A percentile compares a stretch with the other conserved stretches of the same genome.
Conservation (phyloP, 1,140 invertebrate species). For the Plutomurus gul region DNA sequence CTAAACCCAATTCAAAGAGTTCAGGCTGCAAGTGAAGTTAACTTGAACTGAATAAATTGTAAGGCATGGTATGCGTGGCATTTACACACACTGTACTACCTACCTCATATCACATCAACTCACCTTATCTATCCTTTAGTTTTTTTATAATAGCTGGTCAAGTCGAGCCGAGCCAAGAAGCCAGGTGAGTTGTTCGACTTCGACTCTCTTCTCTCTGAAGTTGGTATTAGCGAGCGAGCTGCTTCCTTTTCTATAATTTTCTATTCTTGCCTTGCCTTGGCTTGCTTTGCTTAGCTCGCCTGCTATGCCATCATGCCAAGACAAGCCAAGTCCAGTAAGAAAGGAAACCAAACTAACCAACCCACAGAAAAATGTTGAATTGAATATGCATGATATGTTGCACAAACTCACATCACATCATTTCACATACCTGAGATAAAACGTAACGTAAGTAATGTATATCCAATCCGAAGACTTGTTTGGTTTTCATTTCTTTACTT, state of each 20-base stretch:
- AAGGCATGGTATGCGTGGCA: too few relatives aligned
- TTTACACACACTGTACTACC: too few relatives aligned
- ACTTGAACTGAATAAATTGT: too few relatives aligned
- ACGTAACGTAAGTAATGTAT: conserved; percentile 24
- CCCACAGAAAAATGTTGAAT: conserved; percentile 26
- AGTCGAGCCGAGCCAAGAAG: neutral
- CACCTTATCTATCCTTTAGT: conserved; percentile 21
- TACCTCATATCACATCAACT: conserved; percentile 16
- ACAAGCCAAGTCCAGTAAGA: conserved; percentile 19
- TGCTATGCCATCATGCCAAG: conserved; percentile 1
- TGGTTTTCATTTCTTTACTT: conserved; percentile 19
- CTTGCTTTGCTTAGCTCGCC: neutral
- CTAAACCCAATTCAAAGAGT: too few relatives aligned
- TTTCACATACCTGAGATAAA: neutral
- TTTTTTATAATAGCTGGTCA: neutral
- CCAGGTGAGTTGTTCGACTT: neutral
- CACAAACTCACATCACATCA: conserved; percentile 18
- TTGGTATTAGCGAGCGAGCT: too few relatives aligned
- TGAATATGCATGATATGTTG: conserved; percentile 29
- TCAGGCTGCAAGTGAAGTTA: too few relatives aligned
- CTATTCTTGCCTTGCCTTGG: conserved; percentile 2
- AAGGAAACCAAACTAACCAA: conserved; percentile 24
- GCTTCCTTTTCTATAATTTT: conserved; percentile 25
- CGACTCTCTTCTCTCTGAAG: too few relatives aligned
- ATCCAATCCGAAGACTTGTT: conserved; percentile 29